Base-by-base conservation (phyloP, 2,113 vertebrate species). In the Trachemys scripta region DNA sequence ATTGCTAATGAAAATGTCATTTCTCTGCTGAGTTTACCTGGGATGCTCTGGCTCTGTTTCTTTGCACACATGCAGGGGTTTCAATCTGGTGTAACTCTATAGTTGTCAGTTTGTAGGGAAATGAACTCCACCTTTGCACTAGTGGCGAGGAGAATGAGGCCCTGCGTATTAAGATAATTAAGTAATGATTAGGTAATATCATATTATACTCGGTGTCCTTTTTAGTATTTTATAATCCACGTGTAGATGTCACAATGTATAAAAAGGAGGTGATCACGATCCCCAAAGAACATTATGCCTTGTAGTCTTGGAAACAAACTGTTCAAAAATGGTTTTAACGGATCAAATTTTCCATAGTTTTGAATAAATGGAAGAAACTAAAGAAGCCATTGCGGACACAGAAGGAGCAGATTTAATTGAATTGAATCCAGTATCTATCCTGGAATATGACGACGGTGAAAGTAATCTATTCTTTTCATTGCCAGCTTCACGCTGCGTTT, bases 1-100 rank as follows among this genome's bases (percentile, higher is more conserved):
- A 96, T 78, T 83, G 80, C 94, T 97, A 95, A 96, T 97, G 94
- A 87, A 95, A 95, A 86, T 80, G 91, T 97, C 97, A 93, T 97
- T 97, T 96, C 96, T 90, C 94, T 84, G 76, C 86, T 92, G 82
- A 94, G 95, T 85, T 94, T 93, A 96, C 90, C 95, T 91, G 94
- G 57, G 84, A 62, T 31, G 62, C 83, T 95, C 0, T 0, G 13
- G 42, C 35, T 59, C 13, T 49, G 54, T 35, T 49, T 35, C 10
- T 35, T 54, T 42, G 53, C 54, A 29, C 47, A 3, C 4, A 29
- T 47, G 76, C 1, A 0, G 10, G 10, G 8, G 8, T 35, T 69
- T 49, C 76, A 29, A 4, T 6, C 8, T 31, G 20, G 27, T 42
- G 54, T 0, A 1, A 54, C n/a, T 85, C 82, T 12, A 4, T 1